These are phyloP conservation scores for Urocolius indicus DNA, from an alignment of 2,113 vertebrate genomes.

Conservation along the genomic window DNA sequence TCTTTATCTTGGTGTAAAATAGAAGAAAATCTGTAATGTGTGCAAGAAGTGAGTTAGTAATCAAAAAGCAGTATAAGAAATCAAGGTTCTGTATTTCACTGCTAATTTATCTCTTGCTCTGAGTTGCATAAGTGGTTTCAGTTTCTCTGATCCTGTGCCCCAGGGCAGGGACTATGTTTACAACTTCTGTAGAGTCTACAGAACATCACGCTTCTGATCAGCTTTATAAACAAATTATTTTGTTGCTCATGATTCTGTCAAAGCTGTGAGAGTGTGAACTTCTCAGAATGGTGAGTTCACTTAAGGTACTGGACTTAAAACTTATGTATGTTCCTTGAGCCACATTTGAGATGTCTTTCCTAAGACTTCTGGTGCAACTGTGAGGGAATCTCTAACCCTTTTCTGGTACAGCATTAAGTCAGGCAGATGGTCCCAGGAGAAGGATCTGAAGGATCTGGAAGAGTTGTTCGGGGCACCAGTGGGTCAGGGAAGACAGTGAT, in stretches of 20 bases:
- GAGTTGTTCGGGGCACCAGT: background rate
- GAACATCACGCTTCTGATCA: background rate
- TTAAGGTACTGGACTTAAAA: background rate
- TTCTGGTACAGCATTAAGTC: background rate
- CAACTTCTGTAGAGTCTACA: background rate
- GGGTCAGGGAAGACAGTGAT: background rate
- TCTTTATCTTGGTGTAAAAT: background rate
- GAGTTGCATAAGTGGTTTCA: background rate
- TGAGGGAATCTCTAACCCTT: background rate
- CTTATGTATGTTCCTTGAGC: background rate
- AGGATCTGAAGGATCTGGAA: background rate
- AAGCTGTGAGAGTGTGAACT: background rate
- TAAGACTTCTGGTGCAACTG: background rate
- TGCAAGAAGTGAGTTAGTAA: background rate
- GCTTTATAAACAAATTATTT: constrained; percentile 4
- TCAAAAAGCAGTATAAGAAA: background rate
- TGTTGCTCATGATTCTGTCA: background rate
- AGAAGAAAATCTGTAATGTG: background rate
- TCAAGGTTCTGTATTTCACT: background rate
- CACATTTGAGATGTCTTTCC: background rate
- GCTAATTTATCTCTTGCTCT: background rate
- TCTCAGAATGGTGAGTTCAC: background rate
- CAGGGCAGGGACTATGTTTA: background rate
- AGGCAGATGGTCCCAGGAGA: background rate
- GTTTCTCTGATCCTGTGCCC: background rate